Percentiles rank a stretch among this genome's conserved stretches.
phyloP scores from a whole-genome alignment of 1,140 invertebrate species.

The Lordiphosa collinella region DNA sequence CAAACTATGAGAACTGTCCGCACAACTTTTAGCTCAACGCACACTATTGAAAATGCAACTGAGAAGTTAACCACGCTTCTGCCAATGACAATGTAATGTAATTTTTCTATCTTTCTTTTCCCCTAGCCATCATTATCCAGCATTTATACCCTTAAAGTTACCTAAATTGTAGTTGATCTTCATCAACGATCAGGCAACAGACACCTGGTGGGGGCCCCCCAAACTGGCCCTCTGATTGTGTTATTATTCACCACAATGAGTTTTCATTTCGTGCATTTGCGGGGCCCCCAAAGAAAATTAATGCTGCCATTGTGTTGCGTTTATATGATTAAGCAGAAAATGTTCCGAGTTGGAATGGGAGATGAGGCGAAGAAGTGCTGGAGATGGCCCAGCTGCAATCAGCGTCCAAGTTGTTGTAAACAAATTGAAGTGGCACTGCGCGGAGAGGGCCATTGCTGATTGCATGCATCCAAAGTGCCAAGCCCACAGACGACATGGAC shows the following conservation, averaged over 20 bases:
- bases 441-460: constrained; percentile 38
- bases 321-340: constrained; percentile 58
- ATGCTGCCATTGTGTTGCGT: constrained; percentile 50
- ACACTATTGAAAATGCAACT: too few relatives aligned
- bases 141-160: too few relatives aligned
- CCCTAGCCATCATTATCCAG: too few relatives aligned
- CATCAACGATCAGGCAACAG: too few relatives aligned
- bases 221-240: constrained; percentile 43
- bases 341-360: constrained; percentile 15
- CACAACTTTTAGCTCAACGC: too few relatives aligned
- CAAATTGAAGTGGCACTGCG: constrained; percentile 59
- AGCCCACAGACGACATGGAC: constrained; percentile 29
- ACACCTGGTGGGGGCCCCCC: too few relatives aligned
- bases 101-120: too few relatives aligned
- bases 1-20: too few relatives aligned
- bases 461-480: constrained; percentile 25
- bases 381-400: constrained; percentile 34
- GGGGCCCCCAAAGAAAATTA: constrained; percentile 57
- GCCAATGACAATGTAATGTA: too few relatives aligned
- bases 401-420: constrained; percentile 60
- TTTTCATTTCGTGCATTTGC: constrained; percentile 61
- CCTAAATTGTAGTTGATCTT: too few relatives aligned
- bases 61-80: too few relatives aligned
- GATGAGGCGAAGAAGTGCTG: not conserved
- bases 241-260: constrained; percentile 59